Evolutionary conservation across 92 coral and sea anemone genomes (phyloP).

Genomic region (Pocillopora meandrina): DNA sequence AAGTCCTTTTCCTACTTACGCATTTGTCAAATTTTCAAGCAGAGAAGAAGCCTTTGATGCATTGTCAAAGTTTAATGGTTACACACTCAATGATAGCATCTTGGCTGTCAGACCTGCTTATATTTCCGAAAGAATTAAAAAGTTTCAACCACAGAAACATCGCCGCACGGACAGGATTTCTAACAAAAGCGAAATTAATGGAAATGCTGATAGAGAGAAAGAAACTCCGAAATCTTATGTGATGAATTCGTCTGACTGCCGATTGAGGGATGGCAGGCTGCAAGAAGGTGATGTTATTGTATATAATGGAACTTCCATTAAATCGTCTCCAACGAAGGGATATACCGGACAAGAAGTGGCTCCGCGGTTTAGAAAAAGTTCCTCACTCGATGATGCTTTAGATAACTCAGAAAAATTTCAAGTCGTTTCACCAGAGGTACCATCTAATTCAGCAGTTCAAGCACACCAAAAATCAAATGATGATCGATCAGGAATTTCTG

Average conservation of each 20-base stretch:
- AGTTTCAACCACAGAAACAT: not conserved
- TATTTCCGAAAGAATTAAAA: slow-evolving; percentile 15
- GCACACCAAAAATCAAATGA: not conserved
- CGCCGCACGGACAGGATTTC: not conserved
- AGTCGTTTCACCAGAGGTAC: not conserved
- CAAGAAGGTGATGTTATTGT: slow-evolving; percentile 14
- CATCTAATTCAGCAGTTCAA: not conserved
- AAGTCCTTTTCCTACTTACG: slow-evolving; percentile 22
- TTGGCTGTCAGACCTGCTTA: slow-evolving; percentile 61
- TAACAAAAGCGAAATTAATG: not conserved
- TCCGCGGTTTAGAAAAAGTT: slow-evolving; percentile 24
- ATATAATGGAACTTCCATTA: not conserved
- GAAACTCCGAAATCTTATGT: not conserved
- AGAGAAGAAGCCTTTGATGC: slow-evolving; percentile 61
- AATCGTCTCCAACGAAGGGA: not conserved
- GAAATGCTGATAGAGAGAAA: not conserved
- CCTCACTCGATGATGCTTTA: not conserved
- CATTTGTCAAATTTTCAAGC: slow-evolving; percentile 63
- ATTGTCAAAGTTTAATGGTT: slow-evolving; percentile 42
- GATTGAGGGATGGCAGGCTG: slow-evolving; percentile 32
- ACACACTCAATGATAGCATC: slow-evolving; percentile 24
- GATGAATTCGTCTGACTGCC: slow-evolving; percentile 40
- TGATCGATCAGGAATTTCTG: not conserved
- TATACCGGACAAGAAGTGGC: not conserved
- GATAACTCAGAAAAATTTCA: not conserved